These are phyloP conservation scores for Sylvilagus floridanus DNA, from an alignment of 2,797 vertebrate species.

Conservation along the genomic window DNA sequence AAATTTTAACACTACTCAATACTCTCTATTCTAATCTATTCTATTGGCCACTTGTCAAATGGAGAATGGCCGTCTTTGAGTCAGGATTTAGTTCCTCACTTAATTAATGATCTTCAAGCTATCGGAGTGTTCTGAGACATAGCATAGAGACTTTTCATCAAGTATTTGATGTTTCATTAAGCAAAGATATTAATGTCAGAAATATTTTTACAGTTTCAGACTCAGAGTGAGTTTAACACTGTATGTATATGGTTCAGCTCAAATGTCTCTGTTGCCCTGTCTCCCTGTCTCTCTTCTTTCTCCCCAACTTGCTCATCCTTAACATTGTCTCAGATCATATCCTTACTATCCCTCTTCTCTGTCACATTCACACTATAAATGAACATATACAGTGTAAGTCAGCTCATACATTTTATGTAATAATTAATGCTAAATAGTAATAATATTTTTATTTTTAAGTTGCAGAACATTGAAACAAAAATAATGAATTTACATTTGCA, in stretches of 20 bases:
- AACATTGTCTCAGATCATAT: neutral
- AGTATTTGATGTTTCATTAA: neutral
- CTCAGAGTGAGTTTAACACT: too few species aligned
- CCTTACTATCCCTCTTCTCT: neutral
- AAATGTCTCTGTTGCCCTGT: neutral
- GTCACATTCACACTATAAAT: neutral
- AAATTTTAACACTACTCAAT: neutral
- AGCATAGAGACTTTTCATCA: neutral
- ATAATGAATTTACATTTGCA: conserved; percentile 29
- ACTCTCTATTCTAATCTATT: neutral
- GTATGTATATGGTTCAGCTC: too few species aligned
- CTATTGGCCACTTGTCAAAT: neutral
- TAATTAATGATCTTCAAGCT: neutral
- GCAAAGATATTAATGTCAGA: neutral
- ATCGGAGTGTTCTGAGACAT: neutral
- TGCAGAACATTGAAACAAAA: neutral
- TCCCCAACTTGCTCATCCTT: neutral
- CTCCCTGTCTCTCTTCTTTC: neutral
- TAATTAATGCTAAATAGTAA: neutral
- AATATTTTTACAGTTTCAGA: neutral
- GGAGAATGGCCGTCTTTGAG: neutral
- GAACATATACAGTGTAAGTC: neutral
- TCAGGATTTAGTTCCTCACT: neutral
- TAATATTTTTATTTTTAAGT: neutral
- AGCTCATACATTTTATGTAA: neutral